Percentiles rank a stretch among this genome's conserved stretches.
phyloP scores from a whole-genome alignment of 2,888 invertebrate genomes.

The Scaptomyza parva region DNA sequence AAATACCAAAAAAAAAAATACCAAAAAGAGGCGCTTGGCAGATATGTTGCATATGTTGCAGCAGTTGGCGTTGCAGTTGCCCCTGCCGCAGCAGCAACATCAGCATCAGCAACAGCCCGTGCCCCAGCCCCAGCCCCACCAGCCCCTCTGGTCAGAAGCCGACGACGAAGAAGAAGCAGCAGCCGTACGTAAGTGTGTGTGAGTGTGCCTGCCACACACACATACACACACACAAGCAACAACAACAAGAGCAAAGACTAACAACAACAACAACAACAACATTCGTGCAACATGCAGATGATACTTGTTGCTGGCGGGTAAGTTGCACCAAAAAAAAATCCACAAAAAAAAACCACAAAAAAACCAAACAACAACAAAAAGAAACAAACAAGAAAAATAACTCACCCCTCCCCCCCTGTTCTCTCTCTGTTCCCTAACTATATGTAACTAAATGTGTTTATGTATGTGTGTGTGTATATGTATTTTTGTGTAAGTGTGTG shows the following conservation, averaged over 20 bases:
- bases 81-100: conserved; percentile 16
- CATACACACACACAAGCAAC: conserved; percentile 15
- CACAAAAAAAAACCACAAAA: neutral
- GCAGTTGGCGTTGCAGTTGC: conserved; percentile 47
- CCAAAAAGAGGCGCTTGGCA: conserved; percentile 26
- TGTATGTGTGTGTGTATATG: conserved; percentile 2
- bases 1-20: conserved; percentile 3
- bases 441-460: conserved; percentile 16
- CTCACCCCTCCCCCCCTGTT: too few relatives aligned
- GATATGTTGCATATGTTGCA: conserved; percentile 42
- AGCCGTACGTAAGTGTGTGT: conserved; percentile 52
- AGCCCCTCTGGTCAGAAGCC: conserved; percentile 40
- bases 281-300: conserved; percentile 83
- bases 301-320: conserved; percentile 85
- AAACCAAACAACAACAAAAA: neutral
- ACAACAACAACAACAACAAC: conserved; percentile 7
- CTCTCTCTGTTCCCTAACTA: too few relatives aligned
- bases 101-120: conserved; percentile 43
- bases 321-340: conserved; percentile 58
- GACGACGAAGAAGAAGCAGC: too few relatives aligned
- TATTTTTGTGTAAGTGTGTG: conserved; percentile 8
- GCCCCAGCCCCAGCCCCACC: conserved; percentile 24
- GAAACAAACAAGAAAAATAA: neutral
- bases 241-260: conserved; percentile 1
- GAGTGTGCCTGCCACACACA: conserved; percentile 35